Evolutionary conservation across 2,797 vertebrate genomes (phyloP).

Genomic region (Anisognathus igniventris): DNA sequence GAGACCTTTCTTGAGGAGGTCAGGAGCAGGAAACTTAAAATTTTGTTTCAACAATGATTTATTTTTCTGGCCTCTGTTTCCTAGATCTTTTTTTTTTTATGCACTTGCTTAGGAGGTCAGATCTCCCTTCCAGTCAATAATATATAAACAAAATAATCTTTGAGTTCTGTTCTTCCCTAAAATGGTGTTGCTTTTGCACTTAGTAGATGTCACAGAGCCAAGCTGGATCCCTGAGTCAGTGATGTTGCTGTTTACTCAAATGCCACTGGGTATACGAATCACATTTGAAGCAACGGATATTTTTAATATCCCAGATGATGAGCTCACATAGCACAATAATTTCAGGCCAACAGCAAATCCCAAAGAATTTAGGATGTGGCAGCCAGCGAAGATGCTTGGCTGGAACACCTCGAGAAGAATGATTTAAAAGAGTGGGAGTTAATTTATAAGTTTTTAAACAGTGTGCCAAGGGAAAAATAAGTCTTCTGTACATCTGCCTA

Average conservation of each 20-base stretch:
- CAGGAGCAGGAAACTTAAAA: slow-evolving; percentile 41
- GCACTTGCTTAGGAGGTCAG: slow-evolving; percentile 1
- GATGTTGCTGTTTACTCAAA: slow-evolving; percentile 23
- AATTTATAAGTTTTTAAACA: slow-evolving; percentile 49
- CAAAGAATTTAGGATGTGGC: slow-evolving; percentile 35
- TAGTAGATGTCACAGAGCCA: neutral
- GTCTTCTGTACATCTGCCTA: slow-evolving; percentile 43
- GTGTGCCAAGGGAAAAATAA: slow-evolving; percentile 31
- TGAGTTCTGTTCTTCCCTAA: neutral
- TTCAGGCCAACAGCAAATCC: slow-evolving; percentile 28
- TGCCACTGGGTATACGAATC: neutral
- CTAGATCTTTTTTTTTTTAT: neutral
- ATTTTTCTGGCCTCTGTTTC: slow-evolving; percentile 38
- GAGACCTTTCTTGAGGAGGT: slow-evolving; percentile 8
- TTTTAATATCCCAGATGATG: slow-evolving; percentile 32
- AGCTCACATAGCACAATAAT: slow-evolving; percentile 3
- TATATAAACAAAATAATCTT: neutral
- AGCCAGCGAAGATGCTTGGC: neutral
- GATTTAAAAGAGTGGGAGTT: slow-evolving; percentile 38
- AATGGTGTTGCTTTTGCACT: slow-evolving; percentile 24
- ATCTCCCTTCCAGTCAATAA: neutral
- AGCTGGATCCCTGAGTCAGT: neutral
- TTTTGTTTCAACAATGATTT: slow-evolving; percentile 34
- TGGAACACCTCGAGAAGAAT: slow-evolving; percentile 5
- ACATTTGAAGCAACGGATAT: neutral